Evolutionary conservation across 1,140 invertebrate genomes (phyloP), one percentile per base, ranked within the genome.

Genomic region (Anoplophora glabripennis): DNA sequence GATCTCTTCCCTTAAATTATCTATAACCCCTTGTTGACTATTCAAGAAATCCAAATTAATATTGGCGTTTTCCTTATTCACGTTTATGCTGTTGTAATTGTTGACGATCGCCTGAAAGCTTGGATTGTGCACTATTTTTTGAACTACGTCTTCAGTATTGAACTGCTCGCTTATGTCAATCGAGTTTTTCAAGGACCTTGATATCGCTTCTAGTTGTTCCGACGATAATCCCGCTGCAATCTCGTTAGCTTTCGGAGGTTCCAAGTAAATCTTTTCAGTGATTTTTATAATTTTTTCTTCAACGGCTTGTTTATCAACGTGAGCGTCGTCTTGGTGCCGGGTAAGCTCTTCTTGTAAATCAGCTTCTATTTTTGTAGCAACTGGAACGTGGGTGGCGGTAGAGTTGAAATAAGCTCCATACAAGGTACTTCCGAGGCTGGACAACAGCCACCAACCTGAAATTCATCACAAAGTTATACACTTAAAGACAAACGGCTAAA

Each of bases 1-100:
- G 8, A 81, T 74, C 64, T 81, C 77, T 12, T 65, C 62, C 18
- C 74, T 71, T 1, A 81, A 38, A 44, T 36, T 56, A 14, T 77
- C 72, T 7, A 80, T 76, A 14, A 76, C 53, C 46, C 72, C 60
- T 53, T 68, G 70, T 12, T 65, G 60, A 37, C 35, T 57, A 14
- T 64, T 60, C n/a, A 69, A 21, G n/a, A 53, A 18, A 48, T 59
- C 57, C 51, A 49, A 42, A 12, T 58, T 36, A 12, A 38, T 10
- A 33, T 45, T 42, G 14, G 9, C 14, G 40, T 46, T 35, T 3
- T 53, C 44, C 35, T 44, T 28, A n/a, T 10, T 46, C 21, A 21
- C 45, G 28, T 51, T 34, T 15, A 28, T 7, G 5, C n/a, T 15
- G 15, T n/a, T 14, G 38, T 40, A n/a, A 4, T 40, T 14, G 9